Base-by-base conservation (phyloP, 2,797 vertebrate species). In the Periparus ater region DNA sequence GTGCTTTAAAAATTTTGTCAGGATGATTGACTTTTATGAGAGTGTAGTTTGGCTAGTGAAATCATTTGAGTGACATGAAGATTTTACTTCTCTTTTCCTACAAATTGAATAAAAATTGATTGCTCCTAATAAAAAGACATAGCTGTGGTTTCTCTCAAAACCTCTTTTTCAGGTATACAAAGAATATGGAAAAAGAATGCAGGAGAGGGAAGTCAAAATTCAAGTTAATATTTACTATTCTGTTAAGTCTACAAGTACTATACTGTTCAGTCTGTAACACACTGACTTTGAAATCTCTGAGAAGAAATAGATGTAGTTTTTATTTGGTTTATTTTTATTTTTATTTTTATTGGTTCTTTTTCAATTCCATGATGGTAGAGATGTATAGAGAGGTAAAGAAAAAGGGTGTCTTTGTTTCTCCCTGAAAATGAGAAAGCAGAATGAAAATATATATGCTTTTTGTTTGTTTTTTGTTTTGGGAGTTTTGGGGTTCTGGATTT, bases 91-190 rank as follows among this genome's bases (percentile, higher is more conserved):
- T 79, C 38, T 91, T 87, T 91, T 63, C 30, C 57, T 71, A 84
- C 27, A 76, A 74, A 42, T 89, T 89, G 85, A 95, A 97, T 96
- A 94, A 95, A 96, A 97, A 91, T 83, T 23, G 45, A 92, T 95
- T 85, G 48, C 20, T 7, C 22, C 55, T 75, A 76, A 87, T 79
- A 91, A 88, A 92, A 91, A 62, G 23, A 51, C 29, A 48, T 3
- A 45, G 15, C 11, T 93, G 45, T 70, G 38, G 6, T 42, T 85
- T 94, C 79, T 29, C 57, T 78, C 58, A 11, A 71, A 87, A 61
- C 4, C 19, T 34, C 22, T 72, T 83, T 73, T 66, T 53, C 44
- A 92, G 34, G 16, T 75, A 62, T 45, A 89, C 44, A 65, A 17
- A 78, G 3, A 72, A 70, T 65, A 85, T 87, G 87, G n/a, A 80